A percentile compares a stretch with the other conserved stretches of the same genome.
Evolutionary conservation across 1,140 invertebrate species (phyloP).

Genomic region (Linepithema humile): DNA sequence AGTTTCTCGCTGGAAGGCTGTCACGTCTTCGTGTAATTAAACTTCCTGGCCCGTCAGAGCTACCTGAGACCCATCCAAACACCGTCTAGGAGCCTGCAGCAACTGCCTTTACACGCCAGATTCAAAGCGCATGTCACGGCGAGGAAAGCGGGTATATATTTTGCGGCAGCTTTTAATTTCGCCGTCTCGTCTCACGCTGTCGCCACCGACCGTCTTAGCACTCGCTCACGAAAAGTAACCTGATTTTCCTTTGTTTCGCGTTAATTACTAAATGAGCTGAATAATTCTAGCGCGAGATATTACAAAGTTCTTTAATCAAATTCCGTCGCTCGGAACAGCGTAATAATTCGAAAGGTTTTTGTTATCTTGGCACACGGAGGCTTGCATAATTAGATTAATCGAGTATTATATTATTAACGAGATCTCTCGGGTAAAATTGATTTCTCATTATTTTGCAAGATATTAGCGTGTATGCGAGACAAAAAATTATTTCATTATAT

Average conservation of each 20-base stretch:
- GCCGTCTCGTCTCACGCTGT: not conserved
- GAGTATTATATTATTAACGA: constrained; percentile 29
- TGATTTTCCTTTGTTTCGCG: constrained; percentile 46
- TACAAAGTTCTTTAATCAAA: constrained; percentile 54
- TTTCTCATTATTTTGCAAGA: not conserved
- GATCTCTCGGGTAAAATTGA: not conserved
- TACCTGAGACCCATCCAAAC: constrained; percentile 52
- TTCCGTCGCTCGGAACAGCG: not conserved
- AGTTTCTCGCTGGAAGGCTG: constrained; percentile 54
- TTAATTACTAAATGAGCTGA: constrained; percentile 52
- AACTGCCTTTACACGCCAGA: constrained; percentile 40
- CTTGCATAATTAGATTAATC: constrained; percentile 21
- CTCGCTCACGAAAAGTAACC: constrained; percentile 18
- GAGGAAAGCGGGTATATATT: not conserved
- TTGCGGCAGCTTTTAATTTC: constrained; percentile 52
- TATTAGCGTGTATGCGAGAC: not conserved
- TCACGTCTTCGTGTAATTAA: constrained; percentile 65
- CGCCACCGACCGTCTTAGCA: constrained; percentile 1
- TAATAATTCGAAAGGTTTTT: constrained; percentile 40
- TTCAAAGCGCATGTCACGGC: constrained; percentile 33
- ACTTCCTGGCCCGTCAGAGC: constrained; percentile 54
- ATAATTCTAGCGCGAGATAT: constrained; percentile 39
- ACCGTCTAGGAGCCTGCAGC: constrained; percentile 39
- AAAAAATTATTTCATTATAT: not conserved
- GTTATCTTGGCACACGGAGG: not conserved